Evolutionary conservation across 2,888 invertebrate species (phyloP).

Genomic region (Hyles lineata): DNA sequence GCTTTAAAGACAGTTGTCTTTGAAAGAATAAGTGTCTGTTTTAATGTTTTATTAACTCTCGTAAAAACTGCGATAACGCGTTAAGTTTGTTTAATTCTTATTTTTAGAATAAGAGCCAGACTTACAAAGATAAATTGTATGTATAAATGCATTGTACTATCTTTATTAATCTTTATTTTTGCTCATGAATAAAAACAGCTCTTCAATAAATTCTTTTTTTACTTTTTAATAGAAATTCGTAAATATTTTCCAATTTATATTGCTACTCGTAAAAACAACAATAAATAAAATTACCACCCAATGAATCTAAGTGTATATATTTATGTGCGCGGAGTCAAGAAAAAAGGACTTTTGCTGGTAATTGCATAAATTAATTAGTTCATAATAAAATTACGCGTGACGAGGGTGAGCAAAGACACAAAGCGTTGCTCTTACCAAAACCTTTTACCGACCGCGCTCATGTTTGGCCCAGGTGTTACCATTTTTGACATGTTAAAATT

Average conservation of each 20-base stretch:
- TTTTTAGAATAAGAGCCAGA: background rate
- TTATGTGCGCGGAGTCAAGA: slow-evolving; percentile 31
- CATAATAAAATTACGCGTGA: slow-evolving; percentile 71
- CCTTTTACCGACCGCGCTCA: slow-evolving; percentile 68
- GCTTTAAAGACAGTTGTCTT: background rate
- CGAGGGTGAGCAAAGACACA: slow-evolving; percentile 71
- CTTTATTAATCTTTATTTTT: too few species aligned
- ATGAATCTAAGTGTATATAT: slow-evolving; percentile 6
- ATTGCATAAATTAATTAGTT: slow-evolving; percentile 62
- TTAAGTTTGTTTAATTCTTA: background rate
- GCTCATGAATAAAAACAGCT: too few species aligned
- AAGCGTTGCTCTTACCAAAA: slow-evolving; percentile 57
- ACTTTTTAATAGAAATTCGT: too few species aligned
- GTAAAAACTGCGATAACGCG: background rate
- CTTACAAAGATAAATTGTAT: too few species aligned
- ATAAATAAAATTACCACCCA: background rate
- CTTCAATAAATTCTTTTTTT: too few species aligned
- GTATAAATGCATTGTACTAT: background rate
- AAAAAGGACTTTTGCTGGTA: slow-evolving; percentile 38
- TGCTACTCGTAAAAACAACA: background rate
- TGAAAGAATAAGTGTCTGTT: background rate
- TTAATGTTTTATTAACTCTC: background rate
- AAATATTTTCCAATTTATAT: background rate
- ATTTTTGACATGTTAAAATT: slow-evolving; percentile 29
- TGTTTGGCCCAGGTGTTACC: slow-evolving; percentile 48